These are phyloP conservation scores for Cotesia vestalis DNA, from an alignment of 1,140 invertebrate genomes.

Conservation along the genomic window DNA sequence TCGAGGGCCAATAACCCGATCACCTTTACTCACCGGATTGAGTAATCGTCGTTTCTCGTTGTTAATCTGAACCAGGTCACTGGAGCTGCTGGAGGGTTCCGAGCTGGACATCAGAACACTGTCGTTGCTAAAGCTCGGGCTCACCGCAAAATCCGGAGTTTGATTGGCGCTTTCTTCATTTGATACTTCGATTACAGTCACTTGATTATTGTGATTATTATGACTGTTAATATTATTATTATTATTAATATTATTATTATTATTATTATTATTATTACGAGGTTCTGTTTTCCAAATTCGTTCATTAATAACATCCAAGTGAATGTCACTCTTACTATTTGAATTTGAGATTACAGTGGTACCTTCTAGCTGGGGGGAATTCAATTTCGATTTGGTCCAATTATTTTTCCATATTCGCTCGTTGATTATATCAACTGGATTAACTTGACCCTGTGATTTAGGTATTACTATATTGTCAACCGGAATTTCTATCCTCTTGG, in stretches of 20 bases:
- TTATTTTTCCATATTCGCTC: slow-evolving; percentile 60
- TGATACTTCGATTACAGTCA: slow-evolving; percentile 58
- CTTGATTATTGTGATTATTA: slow-evolving; percentile 22
- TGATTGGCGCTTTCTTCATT: slow-evolving; percentile 48
- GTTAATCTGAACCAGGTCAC: slow-evolving; percentile 49
- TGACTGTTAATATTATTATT: slow-evolving; percentile 25
- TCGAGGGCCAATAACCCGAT: slow-evolving; percentile 69
- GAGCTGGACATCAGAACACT: slow-evolving; percentile 60
- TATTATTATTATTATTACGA: slow-evolving; percentile 15
- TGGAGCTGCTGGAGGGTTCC: slow-evolving; percentile 61
- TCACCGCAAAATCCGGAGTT: slow-evolving; percentile 49
- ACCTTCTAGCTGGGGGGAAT: slow-evolving; percentile 14
- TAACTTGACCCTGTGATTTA: slow-evolving; percentile 28
- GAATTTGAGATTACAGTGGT: slow-evolving; percentile 15
- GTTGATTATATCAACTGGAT: slow-evolving; percentile 57
- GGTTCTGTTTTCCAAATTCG: slow-evolving; percentile 54
- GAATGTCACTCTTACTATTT: slow-evolving; percentile 35
- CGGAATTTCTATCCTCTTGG: background rate
- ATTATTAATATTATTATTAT: slow-evolving; percentile 8
- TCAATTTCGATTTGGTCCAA: slow-evolving; percentile 48
- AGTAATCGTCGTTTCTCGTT: slow-evolving; percentile 36
- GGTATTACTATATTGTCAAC: slow-evolving; percentile 33
- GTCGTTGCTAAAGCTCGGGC: slow-evolving; percentile 61
- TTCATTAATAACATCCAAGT: slow-evolving; percentile 59
- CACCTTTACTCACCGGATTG: slow-evolving; percentile 45